Percentiles rank a stretch among this genome's conserved stretches.
Conservation (phyloP, 2,888 invertebrate species). For the Macaria liturata region DNA sequence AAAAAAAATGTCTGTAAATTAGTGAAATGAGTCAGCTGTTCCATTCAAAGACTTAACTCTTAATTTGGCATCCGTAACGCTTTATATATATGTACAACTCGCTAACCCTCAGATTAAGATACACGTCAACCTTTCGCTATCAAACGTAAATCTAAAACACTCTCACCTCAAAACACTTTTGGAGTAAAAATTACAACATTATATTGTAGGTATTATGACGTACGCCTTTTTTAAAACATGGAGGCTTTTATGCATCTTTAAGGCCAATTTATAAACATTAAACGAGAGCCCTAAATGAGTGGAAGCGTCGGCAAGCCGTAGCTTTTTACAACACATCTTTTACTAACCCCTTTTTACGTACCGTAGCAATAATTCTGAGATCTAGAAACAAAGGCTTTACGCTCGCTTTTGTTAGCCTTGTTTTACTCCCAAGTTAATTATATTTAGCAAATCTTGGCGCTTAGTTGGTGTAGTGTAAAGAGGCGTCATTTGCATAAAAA, state of each 20-base stretch:
- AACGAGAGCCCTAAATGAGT: constrained; percentile 7
- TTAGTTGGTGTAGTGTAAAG: constrained; percentile 31
- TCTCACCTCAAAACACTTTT: not conserved
- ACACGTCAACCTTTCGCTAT: too few relatives aligned
- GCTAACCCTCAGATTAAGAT: too few relatives aligned
- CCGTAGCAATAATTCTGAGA: constrained; percentile 2
- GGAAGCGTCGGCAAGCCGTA: not conserved
- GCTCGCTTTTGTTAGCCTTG: constrained; percentile 11
- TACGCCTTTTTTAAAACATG: not conserved
- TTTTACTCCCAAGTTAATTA: constrained; percentile 18
- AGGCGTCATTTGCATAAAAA: constrained; percentile 36
- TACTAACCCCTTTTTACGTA: constrained; percentile 13
- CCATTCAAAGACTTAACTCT: too few relatives aligned
- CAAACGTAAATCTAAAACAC: too few relatives aligned
- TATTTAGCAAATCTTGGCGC: constrained; percentile 25
- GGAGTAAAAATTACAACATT: not conserved
- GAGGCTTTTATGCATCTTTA: constrained; percentile 4
- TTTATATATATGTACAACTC: too few relatives aligned
- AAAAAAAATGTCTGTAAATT: too few relatives aligned
- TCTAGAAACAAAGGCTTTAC: constrained; percentile 14
- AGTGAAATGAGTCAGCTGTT: too few relatives aligned
- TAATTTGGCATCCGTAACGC: too few relatives aligned
- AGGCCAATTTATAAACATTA: constrained; percentile 18
- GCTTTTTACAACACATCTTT: constrained; percentile 16
- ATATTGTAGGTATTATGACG: not conserved